Evolutionary conservation across 2,113 vertebrate species (phyloP), one percentile per base, ranked within the genome.

Genomic region (Marmota flaviventris): DNA sequence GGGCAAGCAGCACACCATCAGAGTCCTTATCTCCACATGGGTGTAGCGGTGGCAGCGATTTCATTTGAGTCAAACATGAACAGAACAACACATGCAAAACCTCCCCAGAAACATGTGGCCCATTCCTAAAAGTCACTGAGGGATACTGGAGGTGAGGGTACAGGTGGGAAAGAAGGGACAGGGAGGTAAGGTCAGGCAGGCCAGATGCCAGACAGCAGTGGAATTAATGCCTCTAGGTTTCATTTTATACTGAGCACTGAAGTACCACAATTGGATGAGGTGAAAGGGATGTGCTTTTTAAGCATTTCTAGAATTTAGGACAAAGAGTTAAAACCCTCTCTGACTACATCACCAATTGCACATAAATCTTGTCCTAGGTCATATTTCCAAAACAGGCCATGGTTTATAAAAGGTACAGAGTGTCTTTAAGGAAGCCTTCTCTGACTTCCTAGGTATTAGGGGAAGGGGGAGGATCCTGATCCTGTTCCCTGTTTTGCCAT

Each of bases 381-480:
- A 25, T 42, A 24, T 78, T 51, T 61, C 37, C 7, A 20, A 32
- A 82, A 37, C 9, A 34, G 13, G 45, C 16, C 1, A 29, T 32
- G 20, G 10, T 70, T 75, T 72, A 9, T 61, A 45, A 73, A 69
- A 89, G 61, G 34, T 69, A 37, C 6, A 84, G 1, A 13, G 61
- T 77, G 24, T 37, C 32, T 65, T 63, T 11, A 84, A 75, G 8
- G 18, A 7, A 76, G 34, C 10, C 8, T 94, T 63, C 37, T 67
- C 78, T 85, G 51, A 79, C 9, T 11, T 75, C 8, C 3, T n/a
- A 34, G 39, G 22, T 45, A 4, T 7, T 45, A 14, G 37, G 4
- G 42, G 3, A 18, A 13, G 0, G 4, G 39, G 27, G 5, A 45
- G 2, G 0, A 12, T 79, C 11, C 29, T 45, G 2, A n/a, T 9